These are phyloP conservation scores for Tetramorium simillimum DNA, from an alignment of 1,140 invertebrate genomes.

Conservation along the genomic window DNA sequence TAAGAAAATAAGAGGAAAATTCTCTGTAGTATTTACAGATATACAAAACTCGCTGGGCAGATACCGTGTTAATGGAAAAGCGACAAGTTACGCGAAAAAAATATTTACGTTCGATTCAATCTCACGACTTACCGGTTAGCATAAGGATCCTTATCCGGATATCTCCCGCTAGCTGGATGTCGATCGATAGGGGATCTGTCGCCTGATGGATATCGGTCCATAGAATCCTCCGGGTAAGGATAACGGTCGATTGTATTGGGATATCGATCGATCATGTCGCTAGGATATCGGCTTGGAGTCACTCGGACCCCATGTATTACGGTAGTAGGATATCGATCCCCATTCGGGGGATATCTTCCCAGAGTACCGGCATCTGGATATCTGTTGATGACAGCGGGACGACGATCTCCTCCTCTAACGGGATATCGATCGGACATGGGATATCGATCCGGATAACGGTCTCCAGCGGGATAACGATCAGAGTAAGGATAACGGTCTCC, in stretches of 20 bases:
- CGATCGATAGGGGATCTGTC: slow-evolving; percentile 78
- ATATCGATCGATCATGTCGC: slow-evolving; percentile 72
- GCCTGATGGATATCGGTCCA: slow-evolving; percentile 77
- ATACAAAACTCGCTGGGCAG: neutral
- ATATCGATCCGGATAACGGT: slow-evolving; percentile 81
- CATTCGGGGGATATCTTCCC: slow-evolving; percentile 78
- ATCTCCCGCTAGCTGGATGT: slow-evolving; percentile 79
- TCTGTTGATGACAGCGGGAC: slow-evolving; percentile 66
- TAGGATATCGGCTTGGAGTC: slow-evolving; percentile 58
- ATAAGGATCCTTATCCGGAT: slow-evolving; percentile 76
- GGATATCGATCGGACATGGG: slow-evolving; percentile 69
- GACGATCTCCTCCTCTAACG: slow-evolving; percentile 78
- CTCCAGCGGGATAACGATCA: slow-evolving; percentile 69
- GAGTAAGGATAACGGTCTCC: slow-evolving; percentile 81
- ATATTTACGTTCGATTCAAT: neutral
- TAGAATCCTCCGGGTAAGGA: slow-evolving; percentile 76
- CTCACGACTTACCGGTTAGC: slow-evolving; percentile 65
- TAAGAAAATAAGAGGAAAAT: neutral
- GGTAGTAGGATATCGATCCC: slow-evolving; percentile 84
- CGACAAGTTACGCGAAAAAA: neutral
- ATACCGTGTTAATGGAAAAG: neutral
- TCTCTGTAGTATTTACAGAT: no score
- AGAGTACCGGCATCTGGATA: slow-evolving; percentile 82
- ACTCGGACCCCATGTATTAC: slow-evolving; percentile 69
- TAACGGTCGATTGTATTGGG: slow-evolving; percentile 76